These are phyloP conservation scores for Syrmaticus mikado DNA, from an alignment of 2,113 vertebrate genomes.

Conservation along the genomic window DNA sequence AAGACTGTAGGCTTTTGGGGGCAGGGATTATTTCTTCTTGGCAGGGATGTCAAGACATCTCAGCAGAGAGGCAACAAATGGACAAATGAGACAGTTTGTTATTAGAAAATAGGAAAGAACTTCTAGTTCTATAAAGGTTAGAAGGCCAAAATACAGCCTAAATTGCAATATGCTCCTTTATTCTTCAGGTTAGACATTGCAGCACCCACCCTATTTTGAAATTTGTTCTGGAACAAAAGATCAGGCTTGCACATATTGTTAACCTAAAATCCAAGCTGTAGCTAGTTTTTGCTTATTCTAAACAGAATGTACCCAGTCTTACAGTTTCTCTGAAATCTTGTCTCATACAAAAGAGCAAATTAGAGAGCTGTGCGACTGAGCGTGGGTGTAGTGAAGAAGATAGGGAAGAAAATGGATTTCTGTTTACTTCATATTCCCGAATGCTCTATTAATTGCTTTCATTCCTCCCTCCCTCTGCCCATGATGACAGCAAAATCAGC, in stretches of 20 bases:
- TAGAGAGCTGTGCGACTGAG: not conserved
- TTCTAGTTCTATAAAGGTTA: not conserved
- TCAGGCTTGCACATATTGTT: constrained; percentile 6
- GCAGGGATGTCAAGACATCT: not conserved
- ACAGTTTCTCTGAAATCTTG: not conserved
- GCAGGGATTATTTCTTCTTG: not conserved
- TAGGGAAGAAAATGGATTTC: constrained; percentile 34
- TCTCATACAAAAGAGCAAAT: constrained; percentile 23
- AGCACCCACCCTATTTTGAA: not conserved
- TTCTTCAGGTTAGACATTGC: not conserved
- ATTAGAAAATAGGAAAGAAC: not conserved
- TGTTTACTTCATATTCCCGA: constrained; percentile 17
- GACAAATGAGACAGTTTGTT: not conserved
- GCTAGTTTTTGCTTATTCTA: not conserved
- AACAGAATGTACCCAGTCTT: not conserved
- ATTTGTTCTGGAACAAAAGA: constrained; percentile 18
- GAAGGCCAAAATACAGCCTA: not conserved
- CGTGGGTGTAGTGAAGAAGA: constrained; percentile 23
- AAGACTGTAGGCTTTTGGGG: not conserved
- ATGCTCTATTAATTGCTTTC: constrained; percentile 30
- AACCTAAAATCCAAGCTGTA: constrained; percentile 25
- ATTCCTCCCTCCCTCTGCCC: not conserved
- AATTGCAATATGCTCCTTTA: not conserved
- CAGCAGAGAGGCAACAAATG: not conserved
- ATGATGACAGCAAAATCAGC: not conserved